Conservation (phyloP, 1,140 invertebrate genomes). For the Hetaerina americana region DNA sequence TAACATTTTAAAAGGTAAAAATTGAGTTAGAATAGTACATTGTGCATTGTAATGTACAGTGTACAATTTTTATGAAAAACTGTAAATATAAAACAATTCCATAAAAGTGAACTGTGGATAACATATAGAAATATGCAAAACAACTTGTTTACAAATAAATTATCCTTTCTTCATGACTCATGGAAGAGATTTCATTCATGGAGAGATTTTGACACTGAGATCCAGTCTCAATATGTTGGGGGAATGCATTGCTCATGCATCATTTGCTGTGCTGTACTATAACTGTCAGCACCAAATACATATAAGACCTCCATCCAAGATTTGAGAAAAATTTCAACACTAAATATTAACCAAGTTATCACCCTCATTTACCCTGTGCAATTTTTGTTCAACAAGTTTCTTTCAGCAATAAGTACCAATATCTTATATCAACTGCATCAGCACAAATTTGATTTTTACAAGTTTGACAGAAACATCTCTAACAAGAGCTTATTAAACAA, state of each 20-base stretch:
- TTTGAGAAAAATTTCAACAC: slow-evolving; percentile 2
- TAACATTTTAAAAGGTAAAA: slow-evolving; percentile 4
- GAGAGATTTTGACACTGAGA: not conserved
- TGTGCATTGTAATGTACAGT: slow-evolving; percentile 4
- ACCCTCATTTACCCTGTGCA: slow-evolving; percentile 6
- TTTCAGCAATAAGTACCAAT: not conserved
- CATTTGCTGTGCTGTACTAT: not conserved
- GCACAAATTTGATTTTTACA: not conserved
- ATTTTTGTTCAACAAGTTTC: not conserved
- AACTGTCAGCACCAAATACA: slow-evolving; percentile 2
- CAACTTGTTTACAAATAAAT: not conserved
- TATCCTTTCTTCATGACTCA: not conserved
- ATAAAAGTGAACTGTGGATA: not conserved
- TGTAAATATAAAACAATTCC: slow-evolving; percentile 4
- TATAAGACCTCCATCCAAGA: not conserved
- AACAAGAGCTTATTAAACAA: slow-evolving; percentile 4
- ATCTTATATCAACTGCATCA: not conserved
- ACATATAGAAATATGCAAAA: slow-evolving; percentile 1
- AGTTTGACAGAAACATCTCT: not conserved
- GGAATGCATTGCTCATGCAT: slow-evolving; percentile 4
- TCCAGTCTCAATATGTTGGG: slow-evolving; percentile 2
- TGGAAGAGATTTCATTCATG: not conserved
- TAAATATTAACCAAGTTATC: slow-evolving; percentile 7
- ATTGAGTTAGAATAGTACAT: slow-evolving; percentile 5
- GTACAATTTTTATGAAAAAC: slow-evolving; percentile 1